Evolutionary conservation across 2,888 invertebrate genomes (phyloP).

Genomic region (Aelia acuminata): DNA sequence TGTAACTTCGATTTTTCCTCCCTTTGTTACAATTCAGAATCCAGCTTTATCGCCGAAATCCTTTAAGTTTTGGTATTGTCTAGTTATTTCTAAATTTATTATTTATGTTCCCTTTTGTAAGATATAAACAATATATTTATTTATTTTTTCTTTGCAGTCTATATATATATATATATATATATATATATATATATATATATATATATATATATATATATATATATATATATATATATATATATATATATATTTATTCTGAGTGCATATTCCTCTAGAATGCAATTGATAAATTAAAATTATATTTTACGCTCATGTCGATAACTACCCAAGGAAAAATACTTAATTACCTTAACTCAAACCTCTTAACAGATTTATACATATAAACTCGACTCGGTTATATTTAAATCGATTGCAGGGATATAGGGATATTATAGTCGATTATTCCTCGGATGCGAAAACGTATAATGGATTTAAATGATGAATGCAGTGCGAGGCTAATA

Average conservation of each 20-base stretch:
- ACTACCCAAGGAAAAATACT: background rate
- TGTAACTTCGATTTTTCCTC: too few species aligned
- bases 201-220: too few species aligned
- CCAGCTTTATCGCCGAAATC: too few species aligned
- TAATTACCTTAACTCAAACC: background rate
- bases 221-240: too few species aligned
- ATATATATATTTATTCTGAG: background rate
- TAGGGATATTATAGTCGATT: background rate
- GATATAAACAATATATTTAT: too few species aligned
- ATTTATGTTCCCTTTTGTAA: too few species aligned
- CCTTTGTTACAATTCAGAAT: too few species aligned
- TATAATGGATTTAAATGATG: slow-evolving; percentile 14
- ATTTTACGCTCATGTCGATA: background rate
- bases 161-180: too few species aligned
- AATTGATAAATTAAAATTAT: background rate
- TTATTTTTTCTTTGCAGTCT: too few species aligned
- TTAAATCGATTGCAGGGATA: background rate
- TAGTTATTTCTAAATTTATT: too few species aligned
- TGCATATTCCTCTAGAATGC: background rate
- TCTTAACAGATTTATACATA: background rate
- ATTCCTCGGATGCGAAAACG: slow-evolving; percentile 2
- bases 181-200: too few species aligned
- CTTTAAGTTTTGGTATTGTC: too few species aligned
- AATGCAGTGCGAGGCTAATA: background rate
- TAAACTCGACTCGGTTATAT: background rate